Evolutionary conservation across 2,888 invertebrate species (phyloP), one percentile per base, ranked within the genome.

Genomic region (Rotaria socialis): DNA sequence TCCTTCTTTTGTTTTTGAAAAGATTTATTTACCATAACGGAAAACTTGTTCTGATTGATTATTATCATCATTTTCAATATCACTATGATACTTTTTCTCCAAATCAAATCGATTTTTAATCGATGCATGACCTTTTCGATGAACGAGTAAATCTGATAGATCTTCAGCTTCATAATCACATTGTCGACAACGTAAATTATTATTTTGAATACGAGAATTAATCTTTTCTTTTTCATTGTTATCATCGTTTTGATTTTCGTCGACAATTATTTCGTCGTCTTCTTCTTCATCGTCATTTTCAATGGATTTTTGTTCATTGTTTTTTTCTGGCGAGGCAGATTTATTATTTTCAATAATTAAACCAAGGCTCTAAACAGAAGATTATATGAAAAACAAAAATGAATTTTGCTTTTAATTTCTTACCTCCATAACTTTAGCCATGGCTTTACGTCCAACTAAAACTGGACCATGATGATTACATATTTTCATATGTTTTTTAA

Each of bases 351-450:
- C 80, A 47, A 80, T 80, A 24, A 80, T 19, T 11, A 80, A 47
- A n/a, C 80, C 80, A 47, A 80, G 47, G 35, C 80, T 80, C 67
- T 67, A 52, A 52, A 67, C 19, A 67, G 35, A 35, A 67, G 6
- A 2, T 50, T 50, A 41, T 35, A 35, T 35, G 35, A 35, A 35
- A 19, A 35, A 35, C 5, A 1, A 27, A 67, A 41, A 35, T 2
- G 5, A 14, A 55, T 35, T 67, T 27, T 27, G 5, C 35, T 11
- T 27, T 16, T 27, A 14, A 16, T 24, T 24, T 24, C 10, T 56
- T 67, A 67, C 67, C 11, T 86, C 85, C 74, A 86, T 86, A 55
- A 86, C 86, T 56, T 86, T 86, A 35, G 85, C 85, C 86, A 86
- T 86, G 11, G 86, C 86, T 75, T 86, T 86, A 50, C 85, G 85